Base-by-base conservation (phyloP, 2,888 invertebrate species). In the Unio delphinus region DNA sequence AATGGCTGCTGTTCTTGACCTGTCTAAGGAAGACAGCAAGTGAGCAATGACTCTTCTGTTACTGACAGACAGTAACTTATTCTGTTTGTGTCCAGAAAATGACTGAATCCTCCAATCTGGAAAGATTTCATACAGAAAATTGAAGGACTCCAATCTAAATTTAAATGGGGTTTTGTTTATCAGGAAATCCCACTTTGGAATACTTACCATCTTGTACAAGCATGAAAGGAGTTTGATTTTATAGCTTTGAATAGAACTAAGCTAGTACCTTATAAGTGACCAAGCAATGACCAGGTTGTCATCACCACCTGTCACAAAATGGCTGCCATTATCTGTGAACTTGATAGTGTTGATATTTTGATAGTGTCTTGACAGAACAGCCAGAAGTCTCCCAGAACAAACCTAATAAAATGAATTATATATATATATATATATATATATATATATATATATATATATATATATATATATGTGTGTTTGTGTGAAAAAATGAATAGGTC, bases 241-340 rank as follows among this genome's bases (percentile, higher is more conserved):
- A 11, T 11, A 26, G 11, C 15, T 59, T n/a, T 23, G 18, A 59
- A 59, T 0, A 66, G 73, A 28, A 45, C 8, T 45, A 45, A 45
- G 8, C 8, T 8, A 34, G 11, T 76, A 87, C 86, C 82, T 84
- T 57, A 76, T 71, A 15, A 89, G 65, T 26, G 82, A 81, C 95
- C 97, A 98, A 0, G 95, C 93, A 79, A 95, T 92, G 0, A 96
- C 93, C 84, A 95, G 92, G 7, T 96, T 96, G 91, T 97, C 97
- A 81, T 95, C 94, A 17, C 95, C 95, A 20, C 94, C 95, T 55
- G 94, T 93, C 7, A 95, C 91, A 83, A 98, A 93, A 88, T 93
- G 93, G n/a, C 94, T 92, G 3, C 95, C 94, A 89, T 95, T 94
- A 74, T 92, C 92, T 54, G 94, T 94, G 86, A 96, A 96, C 83